Evolutionary conservation across 2,797 vertebrate species (phyloP), one percentile per base, ranked within the genome.

Genomic region (Muscicapa comitata): DNA sequence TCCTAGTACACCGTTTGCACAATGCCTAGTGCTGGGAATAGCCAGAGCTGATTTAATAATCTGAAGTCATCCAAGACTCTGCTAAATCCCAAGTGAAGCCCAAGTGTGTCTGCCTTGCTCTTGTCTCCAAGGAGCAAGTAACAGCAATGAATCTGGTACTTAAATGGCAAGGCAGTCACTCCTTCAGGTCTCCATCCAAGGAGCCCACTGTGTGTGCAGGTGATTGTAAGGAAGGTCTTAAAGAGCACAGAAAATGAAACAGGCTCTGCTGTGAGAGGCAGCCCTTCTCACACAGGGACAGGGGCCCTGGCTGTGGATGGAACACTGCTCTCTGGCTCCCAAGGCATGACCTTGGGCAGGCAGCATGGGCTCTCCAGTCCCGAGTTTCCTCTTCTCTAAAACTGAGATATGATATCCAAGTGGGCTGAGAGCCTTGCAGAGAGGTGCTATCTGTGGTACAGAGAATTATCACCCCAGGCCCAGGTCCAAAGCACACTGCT

Each of bases 401-500:
- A 24, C 4, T 35, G 70, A 88, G 93, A 93, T 87, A 91, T 38
- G 85, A 76, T 88, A 89, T 21, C 45, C 70, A 89, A 89, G 88
- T 87, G 68, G 86, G 57, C 84, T 85, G 81, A 95, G 90, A 82
- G 93, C 84, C 92, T 87, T 65, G 84, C 57, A 48, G 93, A 94
- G 95, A 94, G 82, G 89, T 72, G 82, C 92, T 91, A 68, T 89
- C 54, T 1, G 43, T 33, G 6, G 50, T 37, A 77, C 62, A 70
- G 87, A 37, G 63, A 90, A 65, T 87, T 91, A 95, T 95, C 63
- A 4, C 48, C 28, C 35, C 61, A 86, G 86, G 83, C 66, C n/a
- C 12, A 1, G 45, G 50, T 71, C 88, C 92, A 95, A 86, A 66
- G 83, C 88, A 70, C 74, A 84, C 66, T 17, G 80, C 57, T 53